phyloP scores from a whole-genome alignment of 2,888 invertebrate genomes.

The Caenorhabditis sp. region DNA sequence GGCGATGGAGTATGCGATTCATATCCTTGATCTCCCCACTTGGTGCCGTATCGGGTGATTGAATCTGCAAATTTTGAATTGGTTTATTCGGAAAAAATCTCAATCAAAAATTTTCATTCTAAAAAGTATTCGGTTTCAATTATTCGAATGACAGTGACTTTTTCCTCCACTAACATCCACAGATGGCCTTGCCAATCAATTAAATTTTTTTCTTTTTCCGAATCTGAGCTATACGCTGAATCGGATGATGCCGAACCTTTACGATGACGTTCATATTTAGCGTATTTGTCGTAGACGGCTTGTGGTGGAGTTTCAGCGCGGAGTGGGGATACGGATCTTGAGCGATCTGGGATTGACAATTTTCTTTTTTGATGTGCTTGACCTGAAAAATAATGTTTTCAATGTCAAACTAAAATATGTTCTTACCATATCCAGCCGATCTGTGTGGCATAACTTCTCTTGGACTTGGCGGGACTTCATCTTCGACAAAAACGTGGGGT shows the following conservation, averaged over 20 bases:
- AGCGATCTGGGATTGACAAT: slow-evolving; percentile 60
- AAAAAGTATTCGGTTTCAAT: slow-evolving; percentile 52
- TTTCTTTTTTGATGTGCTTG: slow-evolving; percentile 62
- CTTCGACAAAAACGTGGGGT: slow-evolving; percentile 50
- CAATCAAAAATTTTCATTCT: slow-evolving; percentile 25
- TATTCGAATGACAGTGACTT: slow-evolving; percentile 50
- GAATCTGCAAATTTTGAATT: slow-evolving; percentile 49
- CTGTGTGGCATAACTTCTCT: slow-evolving; percentile 63
- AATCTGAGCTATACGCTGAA: slow-evolving; percentile 27
- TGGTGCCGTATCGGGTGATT: slow-evolving; percentile 54
- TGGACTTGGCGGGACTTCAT: slow-evolving; percentile 61
- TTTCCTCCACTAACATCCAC: slow-evolving; percentile 52
- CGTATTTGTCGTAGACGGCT: slow-evolving; percentile 55
- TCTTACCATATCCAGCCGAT: slow-evolving; percentile 63
- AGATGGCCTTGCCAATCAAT: slow-evolving; percentile 41
- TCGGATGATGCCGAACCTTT: slow-evolving; percentile 47
- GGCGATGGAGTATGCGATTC: slow-evolving; percentile 52
- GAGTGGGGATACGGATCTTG: slow-evolving; percentile 56
- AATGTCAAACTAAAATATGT: not conserved
- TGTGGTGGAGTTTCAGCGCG: slow-evolving; percentile 42
- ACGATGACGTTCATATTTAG: slow-evolving; percentile 56
- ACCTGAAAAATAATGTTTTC: slow-evolving; percentile 36
- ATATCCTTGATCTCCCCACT: slow-evolving; percentile 59
- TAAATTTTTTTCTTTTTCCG: slow-evolving; percentile 13
- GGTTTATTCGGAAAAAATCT: not conserved